A percentile compares a stretch with the other conserved stretches of the same genome.
Conservation (phyloP, 2,797 vertebrate species). For the Centropyge bicolor region DNA sequence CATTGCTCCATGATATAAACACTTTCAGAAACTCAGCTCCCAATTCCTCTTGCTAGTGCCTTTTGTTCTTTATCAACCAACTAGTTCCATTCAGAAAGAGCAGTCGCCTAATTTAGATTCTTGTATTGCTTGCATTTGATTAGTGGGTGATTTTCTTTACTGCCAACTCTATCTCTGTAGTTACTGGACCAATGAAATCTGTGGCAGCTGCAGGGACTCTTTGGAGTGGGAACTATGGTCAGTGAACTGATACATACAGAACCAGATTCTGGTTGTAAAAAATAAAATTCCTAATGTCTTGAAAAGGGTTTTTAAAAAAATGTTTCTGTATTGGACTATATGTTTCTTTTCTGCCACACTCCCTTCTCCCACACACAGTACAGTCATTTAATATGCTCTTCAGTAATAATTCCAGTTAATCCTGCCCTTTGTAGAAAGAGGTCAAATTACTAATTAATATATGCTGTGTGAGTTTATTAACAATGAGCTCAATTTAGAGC, state of each 20-base stretch:
- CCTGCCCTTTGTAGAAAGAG: slow-evolving; percentile 48
- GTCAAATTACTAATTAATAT: slow-evolving; percentile 65
- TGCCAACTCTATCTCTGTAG: background rate
- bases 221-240: slow-evolving; percentile 6
- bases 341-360: background rate
- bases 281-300: background rate
- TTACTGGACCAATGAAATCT: background rate
- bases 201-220: background rate
- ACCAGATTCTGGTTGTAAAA: background rate
- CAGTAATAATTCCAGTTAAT: slow-evolving; percentile 52
- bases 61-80: background rate
- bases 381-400: slow-evolving; percentile 39
- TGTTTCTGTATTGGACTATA: background rate
- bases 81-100: background rate
- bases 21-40: slow-evolving; percentile 1
- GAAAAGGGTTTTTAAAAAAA: background rate
- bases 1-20: background rate
- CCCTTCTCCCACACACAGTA: background rate
- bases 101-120: background rate
- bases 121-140: slow-evolving; percentile 8
- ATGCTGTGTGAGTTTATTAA: slow-evolving; percentile 58
- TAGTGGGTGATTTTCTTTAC: slow-evolving; percentile 3
- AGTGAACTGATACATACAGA: background rate
- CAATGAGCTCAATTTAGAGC: slow-evolving; percentile 51
- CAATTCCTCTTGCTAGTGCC: background rate